Base-by-base conservation (phyloP, 1,140 invertebrate species). In the fruit fly (Drosophila melanogaster) region DNA sequence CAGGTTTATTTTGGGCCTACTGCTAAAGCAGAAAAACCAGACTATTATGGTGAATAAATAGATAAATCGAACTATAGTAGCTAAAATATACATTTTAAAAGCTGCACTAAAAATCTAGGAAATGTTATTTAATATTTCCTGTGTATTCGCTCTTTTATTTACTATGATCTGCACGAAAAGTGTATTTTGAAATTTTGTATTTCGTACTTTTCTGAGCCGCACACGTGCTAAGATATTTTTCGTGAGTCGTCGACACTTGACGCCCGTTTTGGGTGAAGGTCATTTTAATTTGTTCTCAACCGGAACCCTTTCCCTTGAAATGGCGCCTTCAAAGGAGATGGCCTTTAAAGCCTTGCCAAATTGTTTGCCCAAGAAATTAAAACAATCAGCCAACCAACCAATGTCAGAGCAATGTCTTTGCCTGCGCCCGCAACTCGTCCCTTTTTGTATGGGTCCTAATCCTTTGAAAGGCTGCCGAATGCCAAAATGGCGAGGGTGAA, bases 201-300 rank as follows among this genome's bases (percentile, higher is more conserved):
- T 72, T 76, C 80, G 79, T 60, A 60, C 38, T 79, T 84, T 67
- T 50, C 47, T 61, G 38, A 66, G 37, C 54, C 49, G 53, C 60
- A 74, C 77, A 81, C 84, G 84, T 86, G 79, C 53, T 87, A 66
- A 79, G 83, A 69, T 70, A 57, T 69, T 71, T 71, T 57, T 84
- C 79, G 75, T 72, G 58, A 77, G 62, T 64, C 59, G 43, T 64
- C 69, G 67, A 64, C 78, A 72, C 71, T 87, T 65, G 59, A 64
- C 56, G 78, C 70, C 46, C 79, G 77, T 78, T 72, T 69, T 47
- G 76, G 64, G 61, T 73, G 79, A 87, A 87, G 83, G 83, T 89
- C 79, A 83, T 83, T 77, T 81, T 56, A 56, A 81, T 77, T 83
- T 78, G 74, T 69, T 64, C 60, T 43, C 19, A 6, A 19, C 37